Conservation (phyloP, 2,797 vertebrate species). For the Acanthurus leucopareius region DNA sequence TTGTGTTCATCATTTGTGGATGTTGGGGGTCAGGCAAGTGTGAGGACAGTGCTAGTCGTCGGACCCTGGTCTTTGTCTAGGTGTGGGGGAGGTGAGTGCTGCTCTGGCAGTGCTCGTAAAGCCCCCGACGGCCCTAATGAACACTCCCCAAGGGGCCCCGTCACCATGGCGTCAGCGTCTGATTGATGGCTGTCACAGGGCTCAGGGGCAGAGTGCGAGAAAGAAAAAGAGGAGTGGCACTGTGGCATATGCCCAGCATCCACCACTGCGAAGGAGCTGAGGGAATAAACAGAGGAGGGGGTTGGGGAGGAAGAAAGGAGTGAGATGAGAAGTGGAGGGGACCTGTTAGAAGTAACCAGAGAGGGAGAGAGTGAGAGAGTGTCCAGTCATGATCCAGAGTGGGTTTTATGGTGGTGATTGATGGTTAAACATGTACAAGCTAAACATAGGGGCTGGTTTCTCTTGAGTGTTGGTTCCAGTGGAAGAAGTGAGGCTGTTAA, state of each 20-base stretch:
- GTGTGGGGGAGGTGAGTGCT: slow-evolving; percentile 83
- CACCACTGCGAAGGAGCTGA: slow-evolving; percentile 51
- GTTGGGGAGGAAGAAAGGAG: slow-evolving; percentile 41
- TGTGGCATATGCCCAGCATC: slow-evolving; percentile 82
- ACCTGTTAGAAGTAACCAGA: slow-evolving; percentile 43
- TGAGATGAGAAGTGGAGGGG: slow-evolving; percentile 54
- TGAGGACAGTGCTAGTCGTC: slow-evolving; percentile 77
- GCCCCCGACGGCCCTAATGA: slow-evolving; percentile 72
- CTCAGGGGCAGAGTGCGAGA: slow-evolving; percentile 78
- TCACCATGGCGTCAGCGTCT: slow-evolving; percentile 76
- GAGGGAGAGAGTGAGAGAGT: neutral
- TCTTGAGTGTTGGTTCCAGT: slow-evolving; percentile 64
- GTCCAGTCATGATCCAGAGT: slow-evolving; percentile 65
- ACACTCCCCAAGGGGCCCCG: slow-evolving; percentile 73
- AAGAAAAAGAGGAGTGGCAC: slow-evolving; percentile 79
- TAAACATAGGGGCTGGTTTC: slow-evolving; percentile 74
- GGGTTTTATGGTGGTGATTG: slow-evolving; percentile 83
- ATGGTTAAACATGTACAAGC: slow-evolving; percentile 86
- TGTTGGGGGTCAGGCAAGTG: slow-evolving; percentile 53
- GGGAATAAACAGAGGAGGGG: slow-evolving; percentile 57
- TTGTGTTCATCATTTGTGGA: slow-evolving; percentile 60
- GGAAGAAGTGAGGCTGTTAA: slow-evolving; percentile 72
- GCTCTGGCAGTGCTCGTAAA: slow-evolving; percentile 79
- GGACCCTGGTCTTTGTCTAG: slow-evolving; percentile 82
- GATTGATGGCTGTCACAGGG: slow-evolving; percentile 89